Evolutionary conservation across 2,113 vertebrate genomes (phyloP).

Genomic region (Penelope pileata): DNA sequence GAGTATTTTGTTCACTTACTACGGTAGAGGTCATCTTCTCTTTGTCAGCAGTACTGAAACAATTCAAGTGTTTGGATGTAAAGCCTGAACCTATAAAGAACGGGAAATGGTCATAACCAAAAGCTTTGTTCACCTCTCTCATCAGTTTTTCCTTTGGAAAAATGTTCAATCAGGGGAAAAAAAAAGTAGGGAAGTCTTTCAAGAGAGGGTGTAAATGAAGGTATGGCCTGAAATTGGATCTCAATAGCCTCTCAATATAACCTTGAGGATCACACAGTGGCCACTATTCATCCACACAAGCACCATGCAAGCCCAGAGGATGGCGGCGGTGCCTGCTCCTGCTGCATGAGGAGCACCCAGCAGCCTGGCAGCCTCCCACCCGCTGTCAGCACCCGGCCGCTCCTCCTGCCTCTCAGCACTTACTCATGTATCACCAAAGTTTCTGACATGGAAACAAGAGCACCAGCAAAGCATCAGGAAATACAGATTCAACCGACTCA

Average conservation of each 20-base stretch:
- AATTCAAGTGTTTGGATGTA: not conserved
- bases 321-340: slow-evolving; percentile 9
- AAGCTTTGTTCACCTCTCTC: not conserved
- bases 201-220: not conserved
- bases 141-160: not conserved
- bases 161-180: rapidly evolving
- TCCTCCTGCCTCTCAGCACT: slow-evolving; percentile 24
- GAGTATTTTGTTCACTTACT: slow-evolving; percentile 66
- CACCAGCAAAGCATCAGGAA: not conserved
- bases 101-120: not conserved
- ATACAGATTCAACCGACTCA: not conserved
- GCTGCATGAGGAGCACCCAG: not conserved
- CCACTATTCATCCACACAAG: slow-evolving; percentile 44
- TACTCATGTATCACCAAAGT: not conserved
- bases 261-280: slow-evolving; percentile 42
- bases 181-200: not conserved
- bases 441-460: not conserved
- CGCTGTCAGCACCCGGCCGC: not conserved
- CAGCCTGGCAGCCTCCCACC: slow-evolving; percentile 44
- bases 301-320: not conserved
- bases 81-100: slow-evolving; percentile 28
- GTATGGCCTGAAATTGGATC: slow-evolving; percentile 41
- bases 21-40: slow-evolving; percentile 65
- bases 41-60: slow-evolving; percentile 46
- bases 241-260: not conserved